Conservation (phyloP, 2,888 invertebrate species). For the Leptinotarsa juncta region DNA sequence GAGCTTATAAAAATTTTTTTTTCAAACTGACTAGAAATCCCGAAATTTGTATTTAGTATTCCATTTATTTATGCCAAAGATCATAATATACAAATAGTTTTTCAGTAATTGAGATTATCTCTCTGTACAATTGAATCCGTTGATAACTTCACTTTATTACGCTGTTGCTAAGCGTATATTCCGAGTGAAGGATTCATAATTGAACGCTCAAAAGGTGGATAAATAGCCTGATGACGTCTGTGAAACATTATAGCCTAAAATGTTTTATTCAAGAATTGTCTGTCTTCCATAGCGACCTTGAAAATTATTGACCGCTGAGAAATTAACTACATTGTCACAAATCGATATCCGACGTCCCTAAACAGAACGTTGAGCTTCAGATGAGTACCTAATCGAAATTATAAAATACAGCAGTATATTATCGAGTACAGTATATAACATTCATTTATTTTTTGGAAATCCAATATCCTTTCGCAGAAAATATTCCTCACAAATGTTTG, state of each 20-base stretch:
- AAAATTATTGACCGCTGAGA: slow-evolving; percentile 23
- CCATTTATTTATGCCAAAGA: too few relatives aligned
- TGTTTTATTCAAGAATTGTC: slow-evolving; percentile 17
- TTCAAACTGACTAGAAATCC: too few relatives aligned
- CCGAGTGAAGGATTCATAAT: not conserved
- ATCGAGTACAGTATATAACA: too few relatives aligned
- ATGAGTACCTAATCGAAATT: not conserved
- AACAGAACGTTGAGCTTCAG: not conserved
- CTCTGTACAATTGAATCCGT: too few relatives aligned
- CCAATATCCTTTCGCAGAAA: too few relatives aligned
- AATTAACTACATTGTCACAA: not conserved
- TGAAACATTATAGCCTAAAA: slow-evolving; percentile 17
- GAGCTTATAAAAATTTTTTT: too few relatives aligned
- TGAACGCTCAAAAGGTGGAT: slow-evolving; percentile 1
- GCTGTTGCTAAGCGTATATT: slow-evolving; percentile 11
- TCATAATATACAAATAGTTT: too few relatives aligned
- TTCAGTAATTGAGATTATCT: too few relatives aligned
- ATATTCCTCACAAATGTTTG: too few relatives aligned
- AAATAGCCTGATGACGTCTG: slow-evolving; percentile 18
- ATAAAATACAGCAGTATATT: not conserved
- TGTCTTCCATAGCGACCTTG: slow-evolving; percentile 19
- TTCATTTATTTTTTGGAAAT: too few relatives aligned
- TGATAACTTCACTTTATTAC: not conserved
- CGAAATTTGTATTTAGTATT: too few relatives aligned
- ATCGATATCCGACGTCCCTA: slow-evolving; percentile 2